phyloP scores from a whole-genome alignment of 2,113 vertebrate species.

The Cinclus cinclus region DNA sequence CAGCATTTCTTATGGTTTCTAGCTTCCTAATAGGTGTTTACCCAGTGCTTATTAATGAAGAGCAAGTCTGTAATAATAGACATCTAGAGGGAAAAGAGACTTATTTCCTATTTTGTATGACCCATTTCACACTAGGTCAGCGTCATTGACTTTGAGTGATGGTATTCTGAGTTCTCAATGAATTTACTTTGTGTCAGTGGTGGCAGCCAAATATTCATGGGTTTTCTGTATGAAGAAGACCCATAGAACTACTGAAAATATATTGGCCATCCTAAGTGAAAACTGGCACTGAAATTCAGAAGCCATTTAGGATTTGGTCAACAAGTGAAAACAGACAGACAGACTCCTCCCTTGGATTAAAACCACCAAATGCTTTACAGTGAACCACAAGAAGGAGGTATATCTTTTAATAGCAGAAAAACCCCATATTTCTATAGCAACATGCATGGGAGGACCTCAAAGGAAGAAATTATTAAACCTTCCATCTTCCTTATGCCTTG shows the following conservation, averaged over 20 bases:
- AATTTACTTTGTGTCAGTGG: neutral
- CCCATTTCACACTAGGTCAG: conserved; percentile 1
- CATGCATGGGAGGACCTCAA: neutral
- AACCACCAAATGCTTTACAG: neutral
- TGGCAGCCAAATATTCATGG: neutral
- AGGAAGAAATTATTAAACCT: neutral
- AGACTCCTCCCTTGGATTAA: neutral
- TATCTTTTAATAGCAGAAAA: conserved; percentile 6
- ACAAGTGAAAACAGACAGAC: neutral
- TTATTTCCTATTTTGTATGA: neutral
- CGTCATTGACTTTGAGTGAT: neutral
- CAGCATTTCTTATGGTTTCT: conserved; percentile 3
- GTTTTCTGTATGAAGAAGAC: neutral
- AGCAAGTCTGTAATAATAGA: conserved; percentile 23
- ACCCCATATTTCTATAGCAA: neutral
- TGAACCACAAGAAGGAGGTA: neutral
- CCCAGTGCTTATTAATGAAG: neutral
- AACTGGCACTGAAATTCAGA: neutral
- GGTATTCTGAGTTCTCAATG: neutral
- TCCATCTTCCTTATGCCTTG: neutral
- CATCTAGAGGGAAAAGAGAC: neutral
- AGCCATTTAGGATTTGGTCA: neutral
- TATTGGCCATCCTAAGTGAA: neutral
- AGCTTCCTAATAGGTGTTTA: neutral
- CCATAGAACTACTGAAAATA: neutral